These are phyloP conservation scores for Procambarus clarkii DNA, from an alignment of 1,140 invertebrate species.

Conservation along the genomic window DNA sequence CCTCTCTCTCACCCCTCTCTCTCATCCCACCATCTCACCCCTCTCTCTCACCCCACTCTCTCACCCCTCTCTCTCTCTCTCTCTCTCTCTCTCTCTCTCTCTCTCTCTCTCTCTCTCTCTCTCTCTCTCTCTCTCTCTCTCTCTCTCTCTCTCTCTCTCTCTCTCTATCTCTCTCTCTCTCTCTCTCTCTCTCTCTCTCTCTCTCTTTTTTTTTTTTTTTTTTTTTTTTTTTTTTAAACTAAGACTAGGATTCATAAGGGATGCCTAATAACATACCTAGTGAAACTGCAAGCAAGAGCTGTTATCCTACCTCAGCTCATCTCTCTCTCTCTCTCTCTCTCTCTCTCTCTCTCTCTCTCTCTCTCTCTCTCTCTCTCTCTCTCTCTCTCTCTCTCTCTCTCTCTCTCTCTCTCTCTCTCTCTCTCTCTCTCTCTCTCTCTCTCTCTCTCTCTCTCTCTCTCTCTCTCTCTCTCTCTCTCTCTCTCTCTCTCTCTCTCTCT, in stretches of 20 bases:
- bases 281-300: too few relatives aligned
- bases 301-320: too few relatives aligned
- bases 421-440: background rate
- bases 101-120: slow-evolving; percentile 45
- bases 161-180: too few relatives aligned
- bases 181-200: slow-evolving; percentile 36
- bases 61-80: background rate
- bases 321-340: too few relatives aligned
- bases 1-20: background rate
- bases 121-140: slow-evolving; percentile 43
- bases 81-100: slow-evolving; percentile 8
- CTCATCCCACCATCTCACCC: background rate
- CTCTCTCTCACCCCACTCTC: background rate
- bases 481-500: background rate
- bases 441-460: background rate
- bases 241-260: too few relatives aligned
- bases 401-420: background rate
- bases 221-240: too few relatives aligned
- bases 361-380: background rate
- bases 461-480: background rate
- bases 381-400: background rate
- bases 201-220: slow-evolving; percentile 4
- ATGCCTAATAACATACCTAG: too few relatives aligned
- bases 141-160: slow-evolving; percentile 48
- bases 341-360: background rate